A percentile compares a stretch with the other conserved stretches of the same genome.
Evolutionary conservation across 2,113 vertebrate species (phyloP).

Genomic region (Scortum barcoo): DNA sequence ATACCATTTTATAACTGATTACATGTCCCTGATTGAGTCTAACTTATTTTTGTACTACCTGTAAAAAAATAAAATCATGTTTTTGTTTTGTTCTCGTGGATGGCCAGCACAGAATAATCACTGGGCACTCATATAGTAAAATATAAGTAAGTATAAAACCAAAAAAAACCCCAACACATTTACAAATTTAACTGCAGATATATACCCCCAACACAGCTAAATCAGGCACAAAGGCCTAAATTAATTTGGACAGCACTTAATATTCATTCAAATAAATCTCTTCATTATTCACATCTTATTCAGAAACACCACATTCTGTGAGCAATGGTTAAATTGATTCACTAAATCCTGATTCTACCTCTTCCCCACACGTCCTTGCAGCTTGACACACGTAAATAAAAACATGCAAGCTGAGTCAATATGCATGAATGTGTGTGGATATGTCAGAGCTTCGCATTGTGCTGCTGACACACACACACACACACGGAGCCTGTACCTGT

Average conservation of each 20-base stretch:
- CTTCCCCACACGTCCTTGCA: not conserved
- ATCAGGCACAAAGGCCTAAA: constrained; percentile 74
- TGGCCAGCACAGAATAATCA: no score
- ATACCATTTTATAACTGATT: no score
- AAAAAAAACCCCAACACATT: no score
- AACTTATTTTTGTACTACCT: no score
- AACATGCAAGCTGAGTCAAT: not conserved
- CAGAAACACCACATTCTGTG: constrained; percentile 72
- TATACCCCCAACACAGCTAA: no score
- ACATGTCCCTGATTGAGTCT: no score
- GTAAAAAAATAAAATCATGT: no score
- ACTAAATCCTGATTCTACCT: constrained; percentile 23
- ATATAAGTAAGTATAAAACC: no score
- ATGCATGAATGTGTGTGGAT: constrained; percentile 16
- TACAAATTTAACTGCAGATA: no score
- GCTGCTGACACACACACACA: constrained; percentile 8
- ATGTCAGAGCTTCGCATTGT: constrained; percentile 11
- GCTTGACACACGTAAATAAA: constrained; percentile 4
- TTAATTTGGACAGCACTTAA: constrained; percentile 79
- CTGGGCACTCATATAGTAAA: no score
- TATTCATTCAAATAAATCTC: no score
- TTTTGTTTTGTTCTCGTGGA: no score
- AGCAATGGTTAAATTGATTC: constrained; percentile 63
- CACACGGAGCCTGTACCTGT: constrained; percentile 39
- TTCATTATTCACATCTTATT: constrained; percentile 81